Base-by-base conservation (phyloP, 1,140 invertebrate genomes). In the Drosophila tropicalis region DNA sequence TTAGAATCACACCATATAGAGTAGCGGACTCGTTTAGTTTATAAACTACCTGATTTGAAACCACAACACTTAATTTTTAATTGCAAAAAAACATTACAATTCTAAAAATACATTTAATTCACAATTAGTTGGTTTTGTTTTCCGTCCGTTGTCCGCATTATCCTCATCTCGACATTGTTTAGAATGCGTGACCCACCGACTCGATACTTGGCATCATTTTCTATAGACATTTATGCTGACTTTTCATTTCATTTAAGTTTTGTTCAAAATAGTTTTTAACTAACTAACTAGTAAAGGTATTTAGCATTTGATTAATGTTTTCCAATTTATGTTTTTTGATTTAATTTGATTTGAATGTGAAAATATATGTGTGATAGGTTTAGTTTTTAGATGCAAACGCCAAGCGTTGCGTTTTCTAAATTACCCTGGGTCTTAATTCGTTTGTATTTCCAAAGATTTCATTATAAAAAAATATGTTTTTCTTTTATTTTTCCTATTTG, bases 101-200 rank as follows among this genome's bases (percentile, higher is more conserved):
- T 84, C 76, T 89, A 89, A 89, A 86, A 89, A 87, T 89, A 84
- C 73, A 89, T 80, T 74, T 72, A 89, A 68, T 83, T 83, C 79
- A 89, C 72, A 87, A 71, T 71, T 73, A 72, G 64, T 72, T 69
- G 40, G 40, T 60, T 72, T 67, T 70, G 72, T 70, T 76, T 54
- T 61, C 19, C 44, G 44, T 51, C 44, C 44, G 44, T 19, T n/a
- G 44, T 51, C 44, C 44, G n/a, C 7, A 17, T 22, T 22, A 19
- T 51, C 44, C n/a, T 2, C 44, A 19, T 19, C 10, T 47, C 9
- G 44, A 47, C 17, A 19, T 51, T 22, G 17, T 19, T 3, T 12
- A 1, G 2, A 51, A 22, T 9, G 17, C 5, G 15, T 9, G 44
- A 10, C 19, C 7, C 44, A 51, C 19, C 10, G 44, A 22, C 17